Evolutionary conservation across 2,888 invertebrate species (phyloP).

Genomic region (Nymphalis polychloros): DNA sequence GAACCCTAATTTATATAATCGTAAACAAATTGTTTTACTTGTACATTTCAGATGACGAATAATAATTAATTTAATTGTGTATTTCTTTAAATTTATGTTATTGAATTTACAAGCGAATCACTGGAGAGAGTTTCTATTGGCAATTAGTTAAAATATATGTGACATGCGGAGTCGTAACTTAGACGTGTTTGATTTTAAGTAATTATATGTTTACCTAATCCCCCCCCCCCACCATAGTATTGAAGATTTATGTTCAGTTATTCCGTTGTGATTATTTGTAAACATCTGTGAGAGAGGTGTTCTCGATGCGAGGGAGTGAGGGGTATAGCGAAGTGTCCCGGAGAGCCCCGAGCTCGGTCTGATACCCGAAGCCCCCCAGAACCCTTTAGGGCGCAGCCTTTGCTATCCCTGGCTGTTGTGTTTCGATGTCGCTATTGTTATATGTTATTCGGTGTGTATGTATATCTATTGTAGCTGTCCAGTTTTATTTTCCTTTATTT

Average conservation of each 20-base stretch:
- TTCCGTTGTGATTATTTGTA: slow-evolving; percentile 77
- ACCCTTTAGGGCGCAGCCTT: slow-evolving; percentile 79
- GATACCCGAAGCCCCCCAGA: slow-evolving; percentile 71
- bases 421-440: slow-evolving; percentile 78
- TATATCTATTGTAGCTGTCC: slow-evolving; percentile 74
- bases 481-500: slow-evolving; percentile 54
- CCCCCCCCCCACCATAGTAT: slow-evolving; percentile 54
- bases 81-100: slow-evolving; percentile 32
- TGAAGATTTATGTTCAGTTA: slow-evolving; percentile 72
- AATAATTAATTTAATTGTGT: slow-evolving; percentile 24
- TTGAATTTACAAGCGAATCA: slow-evolving; percentile 47
- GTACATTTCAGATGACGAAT: slow-evolving; percentile 31
- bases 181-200: slow-evolving; percentile 63
- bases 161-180: slow-evolving; percentile 59
- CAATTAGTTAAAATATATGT: slow-evolving; percentile 42
- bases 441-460: slow-evolving; percentile 71
- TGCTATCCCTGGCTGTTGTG: slow-evolving; percentile 81
- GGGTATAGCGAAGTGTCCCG: slow-evolving; percentile 80
- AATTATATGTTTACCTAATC: slow-evolving; percentile 49
- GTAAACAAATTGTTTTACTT: slow-evolving; percentile 19
- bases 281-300: slow-evolving; percentile 82
- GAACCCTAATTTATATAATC: not conserved
- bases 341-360: slow-evolving; percentile 77
- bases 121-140: slow-evolving; percentile 57
- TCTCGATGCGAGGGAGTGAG: slow-evolving; percentile 82